These are phyloP conservation scores for Cantharis nigra DNA, from an alignment of 2,888 invertebrate species.

Conservation along the genomic window DNA sequence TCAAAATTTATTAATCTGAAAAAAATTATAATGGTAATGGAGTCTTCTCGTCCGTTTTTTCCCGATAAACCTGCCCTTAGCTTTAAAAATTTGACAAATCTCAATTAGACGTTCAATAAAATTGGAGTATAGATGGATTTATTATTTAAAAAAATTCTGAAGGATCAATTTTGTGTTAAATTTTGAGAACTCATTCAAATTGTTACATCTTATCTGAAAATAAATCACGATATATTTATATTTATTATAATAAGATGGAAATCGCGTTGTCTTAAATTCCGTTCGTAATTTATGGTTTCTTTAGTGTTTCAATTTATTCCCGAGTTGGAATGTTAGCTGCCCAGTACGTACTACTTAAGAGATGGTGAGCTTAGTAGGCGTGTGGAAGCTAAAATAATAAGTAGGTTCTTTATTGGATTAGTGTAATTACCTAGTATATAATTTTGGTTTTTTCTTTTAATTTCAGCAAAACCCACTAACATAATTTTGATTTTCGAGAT, in stretches of 20 bases:
- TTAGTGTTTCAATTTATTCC: constrained; percentile 54
- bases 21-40: too few relatives aligned
- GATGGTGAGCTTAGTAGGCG: constrained; percentile 45
- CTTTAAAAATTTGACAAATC: background rate
- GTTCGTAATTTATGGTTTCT: constrained; percentile 53
- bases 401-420: constrained; percentile 53
- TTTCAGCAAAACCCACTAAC: background rate
- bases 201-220: background rate
- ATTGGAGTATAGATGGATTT: background rate
- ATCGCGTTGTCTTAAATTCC: constrained; percentile 53
- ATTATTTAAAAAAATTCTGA: background rate
- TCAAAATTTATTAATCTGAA: background rate
- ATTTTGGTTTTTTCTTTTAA: background rate
- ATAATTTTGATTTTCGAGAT: background rate
- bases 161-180: background rate
- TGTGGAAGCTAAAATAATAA: constrained; percentile 51
- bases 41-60: too few relatives aligned
- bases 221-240: constrained; percentile 36
- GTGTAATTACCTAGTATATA: constrained; percentile 46
- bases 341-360: constrained; percentile 15
- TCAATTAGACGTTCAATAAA: background rate
- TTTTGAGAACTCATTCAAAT: background rate
- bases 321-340: constrained; percentile 31
- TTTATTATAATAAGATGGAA: constrained; percentile 52
- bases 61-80: too few relatives aligned